These are phyloP conservation scores for Sminthurinus signatus DNA, from an alignment of 1,140 invertebrate genomes.

Conservation along the genomic window DNA sequence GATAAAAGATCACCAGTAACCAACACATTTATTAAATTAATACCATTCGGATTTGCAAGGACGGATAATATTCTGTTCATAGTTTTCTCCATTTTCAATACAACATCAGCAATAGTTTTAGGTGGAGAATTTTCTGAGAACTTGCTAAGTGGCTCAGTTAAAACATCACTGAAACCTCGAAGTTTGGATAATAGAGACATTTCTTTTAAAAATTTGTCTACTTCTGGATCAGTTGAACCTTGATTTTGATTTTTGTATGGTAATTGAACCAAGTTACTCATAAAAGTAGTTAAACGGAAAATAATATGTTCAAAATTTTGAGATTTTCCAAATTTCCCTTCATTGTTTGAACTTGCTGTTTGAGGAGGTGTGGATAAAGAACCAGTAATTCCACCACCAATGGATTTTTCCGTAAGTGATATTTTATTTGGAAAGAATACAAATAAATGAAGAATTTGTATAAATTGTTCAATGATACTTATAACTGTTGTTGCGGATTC, in stretches of 20 bases:
- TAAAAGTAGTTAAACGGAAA: constrained; percentile 31
- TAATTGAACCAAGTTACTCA: constrained; percentile 21
- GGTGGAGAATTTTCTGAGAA: background rate
- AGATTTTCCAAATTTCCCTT: constrained; percentile 12
- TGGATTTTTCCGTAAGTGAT: constrained; percentile 21
- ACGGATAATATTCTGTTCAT: constrained; percentile 74
- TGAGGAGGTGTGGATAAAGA: background rate
- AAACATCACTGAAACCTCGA: background rate
- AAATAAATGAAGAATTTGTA: constrained; percentile 33
- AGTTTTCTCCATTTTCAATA: constrained; percentile 65
- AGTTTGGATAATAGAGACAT: constrained; percentile 15
- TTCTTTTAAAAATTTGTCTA: constrained; percentile 20
- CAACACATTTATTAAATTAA: constrained; percentile 43
- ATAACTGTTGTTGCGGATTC: constrained; percentile 28
- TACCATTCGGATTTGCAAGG: constrained; percentile 50
- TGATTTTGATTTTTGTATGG: constrained; percentile 34
- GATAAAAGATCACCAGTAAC: constrained; percentile 43
- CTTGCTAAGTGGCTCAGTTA: background rate
- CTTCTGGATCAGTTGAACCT: constrained; percentile 9
- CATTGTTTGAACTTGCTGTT: background rate
- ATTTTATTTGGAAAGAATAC: constrained; percentile 38
- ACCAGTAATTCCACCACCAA: background rate
- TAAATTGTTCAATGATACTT: constrained; percentile 34
- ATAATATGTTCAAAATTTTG: constrained; percentile 36
- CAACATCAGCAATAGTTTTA: constrained; percentile 47